Base-by-base conservation (phyloP, 2,888 invertebrate genomes). In the Acanthoscelides obtectus region DNA sequence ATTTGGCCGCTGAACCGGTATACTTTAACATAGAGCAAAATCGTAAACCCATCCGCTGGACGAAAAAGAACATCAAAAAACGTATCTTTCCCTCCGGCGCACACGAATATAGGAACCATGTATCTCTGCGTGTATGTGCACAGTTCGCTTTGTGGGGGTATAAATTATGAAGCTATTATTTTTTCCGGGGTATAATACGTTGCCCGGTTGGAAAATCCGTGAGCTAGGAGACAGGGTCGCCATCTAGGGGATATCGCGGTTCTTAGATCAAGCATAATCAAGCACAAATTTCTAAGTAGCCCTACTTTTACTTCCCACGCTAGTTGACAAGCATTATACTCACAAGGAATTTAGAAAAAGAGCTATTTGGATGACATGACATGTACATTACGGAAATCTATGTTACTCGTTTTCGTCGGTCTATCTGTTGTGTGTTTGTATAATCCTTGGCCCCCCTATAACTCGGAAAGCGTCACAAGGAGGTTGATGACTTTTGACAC, bases 111-210 rank as follows among this genome's bases (percentile, higher is more conserved):
- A 45, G 45, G 67, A 64, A 66, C 45, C 70, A 71, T 74, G 72
- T 72, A 74, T 74, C 71, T 72, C 73, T 69, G 69, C 72, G 70
- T 69, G 68, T 71, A 45, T 45, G 45, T 45, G 17, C 45, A 45
- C 5, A 45, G 12, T 45, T 70, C 72, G 74, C 72, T 73, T 74
- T 75, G 74, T 75, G 69, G 69, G 67, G 73, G 70, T 73, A 73
- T 74, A 74, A 74, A 74, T 73, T 75, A 75, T 75, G 72, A 70
- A 64, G 73, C 74, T 72, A 74, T 74, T 73, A 77, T 77, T 77
- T 75, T 75, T 75, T 73, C 74, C 22, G 67, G 67, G 22, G 67
- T 20, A 67, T 67, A 67, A 67, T 67, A 45, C 45, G 45, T 45
- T 45, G 45, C 12, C 45, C 45, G 45, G 45, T 45, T 17, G 45